Evolutionary conservation across 2,888 invertebrate species (phyloP).

Genomic region (Lysandra coridon): DNA sequence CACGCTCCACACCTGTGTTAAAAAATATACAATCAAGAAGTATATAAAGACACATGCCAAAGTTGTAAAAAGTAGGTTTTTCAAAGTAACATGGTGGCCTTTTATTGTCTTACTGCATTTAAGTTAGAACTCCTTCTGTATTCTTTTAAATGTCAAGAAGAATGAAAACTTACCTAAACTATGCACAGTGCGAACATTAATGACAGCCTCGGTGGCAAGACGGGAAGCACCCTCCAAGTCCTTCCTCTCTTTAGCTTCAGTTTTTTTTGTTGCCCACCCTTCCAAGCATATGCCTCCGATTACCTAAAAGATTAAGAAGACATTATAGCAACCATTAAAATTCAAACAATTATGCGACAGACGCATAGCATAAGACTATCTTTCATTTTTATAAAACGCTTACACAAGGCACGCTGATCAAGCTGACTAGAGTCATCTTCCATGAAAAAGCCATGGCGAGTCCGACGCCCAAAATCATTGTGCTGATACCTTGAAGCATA

Average conservation of each 20-base stretch:
- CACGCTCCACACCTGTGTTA: conserved; percentile 69
- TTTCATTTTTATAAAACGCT: conserved; percentile 45
- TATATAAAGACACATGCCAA: background rate
- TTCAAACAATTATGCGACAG: too few species aligned
- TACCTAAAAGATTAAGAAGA: conserved; percentile 52
- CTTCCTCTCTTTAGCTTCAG: conserved; percentile 72
- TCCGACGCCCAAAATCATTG: conserved; percentile 79
- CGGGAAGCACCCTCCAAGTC: conserved; percentile 82
- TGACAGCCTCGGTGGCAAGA: conserved; percentile 83
- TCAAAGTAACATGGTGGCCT: too few species aligned
- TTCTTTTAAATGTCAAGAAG: background rate
- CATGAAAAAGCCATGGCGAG: conserved; percentile 80
- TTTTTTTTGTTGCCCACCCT: conserved; percentile 75
- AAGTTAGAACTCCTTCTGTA: too few species aligned
- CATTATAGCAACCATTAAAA: background rate
- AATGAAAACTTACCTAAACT: conserved; percentile 65
- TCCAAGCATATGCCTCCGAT: conserved; percentile 82
- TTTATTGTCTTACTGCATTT: too few species aligned
- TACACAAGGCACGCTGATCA: conserved; percentile 81
- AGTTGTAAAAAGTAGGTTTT: background rate
- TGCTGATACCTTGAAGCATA: conserved; percentile 81
- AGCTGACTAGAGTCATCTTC: conserved; percentile 83
- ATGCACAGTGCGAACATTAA: conserved; percentile 83
- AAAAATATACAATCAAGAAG: background rate
- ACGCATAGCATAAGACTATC: too few species aligned